Evolutionary conservation across 2,113 vertebrate genomes (phyloP).

Genomic region (Zosterops pallidus): DNA sequence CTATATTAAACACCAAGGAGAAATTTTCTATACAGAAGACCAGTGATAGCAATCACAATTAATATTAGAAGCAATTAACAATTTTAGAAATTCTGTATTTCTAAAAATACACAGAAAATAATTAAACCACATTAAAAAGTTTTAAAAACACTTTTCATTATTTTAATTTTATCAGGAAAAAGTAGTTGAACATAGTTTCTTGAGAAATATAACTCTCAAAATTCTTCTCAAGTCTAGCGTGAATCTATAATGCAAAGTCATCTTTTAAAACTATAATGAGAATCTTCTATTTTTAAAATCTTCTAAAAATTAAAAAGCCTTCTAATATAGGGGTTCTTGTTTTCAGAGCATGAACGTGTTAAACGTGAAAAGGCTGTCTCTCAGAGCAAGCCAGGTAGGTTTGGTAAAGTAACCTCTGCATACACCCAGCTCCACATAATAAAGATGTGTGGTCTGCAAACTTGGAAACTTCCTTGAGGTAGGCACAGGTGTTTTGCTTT

Average conservation of each 20-base stretch:
- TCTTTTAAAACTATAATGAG: background rate
- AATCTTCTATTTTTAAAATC: background rate
- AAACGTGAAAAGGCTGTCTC: slow-evolving; percentile 54
- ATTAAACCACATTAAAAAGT: background rate
- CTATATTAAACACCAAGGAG: background rate
- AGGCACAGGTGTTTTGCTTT: background rate
- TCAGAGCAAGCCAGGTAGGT: slow-evolving; percentile 67
- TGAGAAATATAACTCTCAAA: background rate
- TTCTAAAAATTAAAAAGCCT: background rate
- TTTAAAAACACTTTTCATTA: rapidly evolving
- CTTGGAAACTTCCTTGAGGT: background rate
- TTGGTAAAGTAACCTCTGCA: background rate
- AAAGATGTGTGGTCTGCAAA: background rate
- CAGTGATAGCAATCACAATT: background rate
- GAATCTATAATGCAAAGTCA: background rate
- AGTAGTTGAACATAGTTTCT: rapidly evolving
- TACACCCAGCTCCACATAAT: background rate
- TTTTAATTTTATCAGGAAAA: background rate
- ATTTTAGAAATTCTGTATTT: background rate
- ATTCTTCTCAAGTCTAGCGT: background rate
- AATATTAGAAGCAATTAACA: background rate
- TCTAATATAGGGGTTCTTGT: background rate
- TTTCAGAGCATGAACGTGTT: slow-evolving; percentile 48
- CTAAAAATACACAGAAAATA: background rate
- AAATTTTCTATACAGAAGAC: background rate